Conservation (phyloP, 35 echinoderm and acorn worm genomes). For the Stichopus chloronotus region DNA sequence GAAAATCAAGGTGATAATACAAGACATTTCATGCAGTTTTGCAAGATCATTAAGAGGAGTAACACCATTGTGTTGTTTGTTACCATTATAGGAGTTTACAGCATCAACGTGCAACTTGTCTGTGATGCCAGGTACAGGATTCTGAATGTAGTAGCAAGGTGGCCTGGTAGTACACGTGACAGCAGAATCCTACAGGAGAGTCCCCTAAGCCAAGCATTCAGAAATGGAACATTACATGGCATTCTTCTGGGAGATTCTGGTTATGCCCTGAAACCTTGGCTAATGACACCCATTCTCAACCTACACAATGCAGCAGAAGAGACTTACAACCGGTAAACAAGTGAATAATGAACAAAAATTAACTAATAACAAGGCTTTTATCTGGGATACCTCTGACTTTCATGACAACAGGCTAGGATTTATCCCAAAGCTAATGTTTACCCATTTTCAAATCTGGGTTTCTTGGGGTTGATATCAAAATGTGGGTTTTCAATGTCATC, state of each 20-base stretch:
- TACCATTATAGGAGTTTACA: background rate
- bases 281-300: background rate
- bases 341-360: background rate
- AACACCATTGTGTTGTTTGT: background rate
- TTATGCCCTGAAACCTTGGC: background rate
- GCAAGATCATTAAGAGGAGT: no score
- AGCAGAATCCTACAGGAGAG: constrained; percentile 51
- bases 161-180: constrained; percentile 56
- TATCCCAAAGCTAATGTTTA: no score
- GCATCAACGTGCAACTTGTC: constrained; percentile 59
- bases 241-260: constrained; percentile 44
- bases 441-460: no score
- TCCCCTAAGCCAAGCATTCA: constrained; percentile 13
- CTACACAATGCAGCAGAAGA: background rate
- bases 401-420: no score
- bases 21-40: no score
- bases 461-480: no score
- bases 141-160: constrained; percentile 46
- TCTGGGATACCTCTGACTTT: no score
- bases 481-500: no score
- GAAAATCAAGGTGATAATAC: no score
- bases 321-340: background rate
- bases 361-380: no score
- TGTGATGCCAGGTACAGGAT: constrained; percentile 57
- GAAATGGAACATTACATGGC: constrained; percentile 13